phyloP scores from a whole-genome alignment of 2,888 invertebrate genomes.

The Neoscelio sp. region DNA sequence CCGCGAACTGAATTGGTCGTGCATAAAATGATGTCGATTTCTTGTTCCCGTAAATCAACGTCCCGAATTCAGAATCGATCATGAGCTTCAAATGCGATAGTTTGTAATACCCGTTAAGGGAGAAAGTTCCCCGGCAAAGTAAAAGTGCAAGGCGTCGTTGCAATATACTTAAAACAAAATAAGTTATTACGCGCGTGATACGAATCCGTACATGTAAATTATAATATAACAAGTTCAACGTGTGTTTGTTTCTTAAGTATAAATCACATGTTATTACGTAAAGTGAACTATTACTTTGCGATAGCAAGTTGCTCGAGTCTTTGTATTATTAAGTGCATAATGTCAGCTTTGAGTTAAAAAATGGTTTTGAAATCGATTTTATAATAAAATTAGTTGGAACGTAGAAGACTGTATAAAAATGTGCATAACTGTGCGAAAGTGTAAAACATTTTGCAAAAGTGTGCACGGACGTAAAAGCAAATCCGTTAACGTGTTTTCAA shows the following conservation, averaged over 20 bases:
- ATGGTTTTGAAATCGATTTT: too few relatives aligned
- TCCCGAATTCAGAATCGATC: slow-evolving; percentile 35
- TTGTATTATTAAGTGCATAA: neutral
- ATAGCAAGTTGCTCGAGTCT: neutral
- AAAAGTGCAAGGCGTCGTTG: slow-evolving; percentile 32
- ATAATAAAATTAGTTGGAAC: too few relatives aligned
- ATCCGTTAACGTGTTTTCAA: too few relatives aligned
- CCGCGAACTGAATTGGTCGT: too few relatives aligned
- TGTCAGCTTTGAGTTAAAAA: too few relatives aligned
- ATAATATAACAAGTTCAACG: slow-evolving; percentile 26
- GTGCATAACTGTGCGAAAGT: too few relatives aligned
- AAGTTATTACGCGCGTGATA: slow-evolving; percentile 33
- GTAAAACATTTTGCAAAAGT: too few relatives aligned
- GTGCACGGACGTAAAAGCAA: too few relatives aligned
- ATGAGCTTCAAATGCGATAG: slow-evolving; percentile 31
- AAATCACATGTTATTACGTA: slow-evolving; percentile 45
- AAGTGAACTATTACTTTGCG: slow-evolving; percentile 24
- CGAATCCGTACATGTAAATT: slow-evolving; percentile 17
- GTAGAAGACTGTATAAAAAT: too few relatives aligned
- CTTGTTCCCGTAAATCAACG: slow-evolving; percentile 21
- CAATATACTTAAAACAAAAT: slow-evolving; percentile 15
- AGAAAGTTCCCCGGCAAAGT: slow-evolving; percentile 46
- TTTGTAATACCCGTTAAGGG: slow-evolving; percentile 23
- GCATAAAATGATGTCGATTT: too few relatives aligned
- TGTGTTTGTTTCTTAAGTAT: slow-evolving; percentile 16